Evolutionary conservation across 2,797 vertebrate genomes (phyloP).

Genomic region (Falco novaeseelandiae): DNA sequence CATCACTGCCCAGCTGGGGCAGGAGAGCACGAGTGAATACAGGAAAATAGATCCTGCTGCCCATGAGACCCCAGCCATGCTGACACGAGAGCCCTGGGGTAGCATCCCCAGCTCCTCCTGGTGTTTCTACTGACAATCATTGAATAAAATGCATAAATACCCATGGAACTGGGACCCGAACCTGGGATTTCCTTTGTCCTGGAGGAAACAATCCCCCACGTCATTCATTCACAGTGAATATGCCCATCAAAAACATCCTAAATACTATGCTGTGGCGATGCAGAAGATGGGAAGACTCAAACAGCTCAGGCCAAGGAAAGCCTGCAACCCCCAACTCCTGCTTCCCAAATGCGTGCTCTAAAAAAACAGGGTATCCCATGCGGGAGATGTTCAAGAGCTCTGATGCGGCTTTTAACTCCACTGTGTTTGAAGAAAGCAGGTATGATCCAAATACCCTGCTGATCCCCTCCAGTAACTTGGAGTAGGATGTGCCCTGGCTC

Average conservation of each 20-base stretch:
- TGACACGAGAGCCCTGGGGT: fast-evolving
- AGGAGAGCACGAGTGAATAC: background rate
- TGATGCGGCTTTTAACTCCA: background rate
- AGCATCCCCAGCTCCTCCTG: background rate
- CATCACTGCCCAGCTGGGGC: background rate
- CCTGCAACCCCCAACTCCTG: fast-evolving
- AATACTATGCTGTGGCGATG: fast-evolving
- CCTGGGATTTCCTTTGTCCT: background rate
- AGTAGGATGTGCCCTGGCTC: background rate
- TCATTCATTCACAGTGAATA: background rate
- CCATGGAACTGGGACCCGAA: background rate
- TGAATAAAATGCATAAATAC: background rate
- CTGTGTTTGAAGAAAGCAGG: background rate
- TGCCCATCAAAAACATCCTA: background rate
- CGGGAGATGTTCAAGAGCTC: background rate
- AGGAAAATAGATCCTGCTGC: background rate
- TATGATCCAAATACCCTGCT: background rate
- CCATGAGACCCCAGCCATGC: fast-evolving
- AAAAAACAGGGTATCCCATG: fast-evolving
- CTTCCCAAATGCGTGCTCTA: background rate
- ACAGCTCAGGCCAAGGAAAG: background rate
- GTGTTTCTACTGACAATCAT: background rate
- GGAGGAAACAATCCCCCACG: background rate
- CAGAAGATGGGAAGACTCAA: background rate
- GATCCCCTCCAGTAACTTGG: background rate